phyloP scores from a whole-genome alignment of 2,888 invertebrate species.

The Dione vanillae region DNA sequence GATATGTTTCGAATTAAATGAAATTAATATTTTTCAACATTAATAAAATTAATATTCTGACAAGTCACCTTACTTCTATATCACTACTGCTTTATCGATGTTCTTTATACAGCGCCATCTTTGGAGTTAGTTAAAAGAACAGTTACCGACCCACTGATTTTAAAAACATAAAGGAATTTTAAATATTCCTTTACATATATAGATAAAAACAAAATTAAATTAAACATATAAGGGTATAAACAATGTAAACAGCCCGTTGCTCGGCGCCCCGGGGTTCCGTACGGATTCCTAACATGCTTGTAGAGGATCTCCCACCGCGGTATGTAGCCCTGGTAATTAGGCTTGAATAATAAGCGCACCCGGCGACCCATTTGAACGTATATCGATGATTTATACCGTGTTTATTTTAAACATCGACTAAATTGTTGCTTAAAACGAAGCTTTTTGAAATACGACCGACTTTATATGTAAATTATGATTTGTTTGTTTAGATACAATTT shows the following conservation, averaged over 20 bases:
- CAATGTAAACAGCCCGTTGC: constrained; percentile 44
- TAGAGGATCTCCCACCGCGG: constrained; percentile 56
- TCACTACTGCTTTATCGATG: no score
- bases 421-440: constrained; percentile 14
- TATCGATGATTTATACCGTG: constrained; percentile 35
- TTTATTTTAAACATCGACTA: constrained; percentile 27
- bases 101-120: no score
- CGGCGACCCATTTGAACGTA: constrained; percentile 68
- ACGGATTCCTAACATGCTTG: constrained; percentile 63
- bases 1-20: no score
- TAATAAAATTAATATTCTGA: no score
- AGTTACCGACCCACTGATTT: no score
- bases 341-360: constrained; percentile 54
- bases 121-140: no score
- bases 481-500: not conserved
- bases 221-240: constrained; percentile 8
- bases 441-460: constrained; percentile 11
- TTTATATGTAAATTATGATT: constrained; percentile 8
- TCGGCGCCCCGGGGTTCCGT: constrained; percentile 62
- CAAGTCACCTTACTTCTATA: no score
- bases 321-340: constrained; percentile 74
- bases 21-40: no score
- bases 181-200: not conserved
- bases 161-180: no score
- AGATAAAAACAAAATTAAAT: not conserved